phyloP scores from a whole-genome alignment of 2,888 invertebrate genomes.

The Priocnemis perturbator region DNA sequence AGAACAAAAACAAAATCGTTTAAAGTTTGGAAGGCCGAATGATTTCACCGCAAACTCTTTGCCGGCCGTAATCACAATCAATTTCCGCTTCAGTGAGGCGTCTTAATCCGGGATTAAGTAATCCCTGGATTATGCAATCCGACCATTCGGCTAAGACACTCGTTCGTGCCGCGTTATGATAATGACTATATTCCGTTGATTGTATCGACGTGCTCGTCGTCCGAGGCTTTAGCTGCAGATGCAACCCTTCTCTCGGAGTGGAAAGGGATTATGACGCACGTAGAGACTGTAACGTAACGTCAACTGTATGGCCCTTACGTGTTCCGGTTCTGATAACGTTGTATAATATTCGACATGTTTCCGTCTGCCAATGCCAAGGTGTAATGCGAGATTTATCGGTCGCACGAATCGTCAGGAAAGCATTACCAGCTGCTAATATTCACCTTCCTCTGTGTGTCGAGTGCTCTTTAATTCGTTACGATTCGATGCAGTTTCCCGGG shows the following conservation, averaged over 20 bases:
- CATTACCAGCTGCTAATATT: no score
- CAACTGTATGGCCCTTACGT: neutral
- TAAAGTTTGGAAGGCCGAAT: neutral
- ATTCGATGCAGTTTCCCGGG: no score
- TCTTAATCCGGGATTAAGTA: constrained; percentile 26
- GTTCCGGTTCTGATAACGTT: neutral
- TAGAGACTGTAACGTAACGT: no score
- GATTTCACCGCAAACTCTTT: neutral
- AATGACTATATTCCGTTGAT: constrained; percentile 3
- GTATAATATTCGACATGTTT: constrained; percentile 4
- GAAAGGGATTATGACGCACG: neutral
- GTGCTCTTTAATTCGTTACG: no score
- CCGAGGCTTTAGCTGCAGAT: no score
- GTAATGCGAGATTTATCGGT: constrained; percentile 6
- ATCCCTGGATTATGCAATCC: constrained; percentile 5
- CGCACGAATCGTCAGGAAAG: neutral
- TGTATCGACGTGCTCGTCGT: no score
- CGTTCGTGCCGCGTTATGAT: constrained; percentile 9
- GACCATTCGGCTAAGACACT: constrained; percentile 5
- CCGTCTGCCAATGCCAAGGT: neutral
- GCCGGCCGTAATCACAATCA: constrained; percentile 15
- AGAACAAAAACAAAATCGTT: neutral
- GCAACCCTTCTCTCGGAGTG: no score
- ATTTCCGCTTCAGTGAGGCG: constrained; percentile 10
- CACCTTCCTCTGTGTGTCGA: no score